Evolutionary conservation across 2,113 vertebrate genomes (phyloP).

Genomic region (Oreotrochilus melanogaster): DNA sequence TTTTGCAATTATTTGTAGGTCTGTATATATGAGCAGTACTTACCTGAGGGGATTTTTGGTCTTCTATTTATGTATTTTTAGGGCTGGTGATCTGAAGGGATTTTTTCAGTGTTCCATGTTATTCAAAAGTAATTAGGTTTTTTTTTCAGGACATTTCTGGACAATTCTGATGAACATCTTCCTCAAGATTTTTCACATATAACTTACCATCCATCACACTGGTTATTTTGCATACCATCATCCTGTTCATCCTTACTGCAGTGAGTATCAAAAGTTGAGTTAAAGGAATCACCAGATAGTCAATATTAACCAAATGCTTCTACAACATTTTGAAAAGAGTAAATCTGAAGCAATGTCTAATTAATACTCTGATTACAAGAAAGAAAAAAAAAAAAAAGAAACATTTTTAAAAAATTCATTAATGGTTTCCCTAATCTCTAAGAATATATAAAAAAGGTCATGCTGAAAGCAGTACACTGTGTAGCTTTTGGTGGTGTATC

Average conservation of each 20-base stretch:
- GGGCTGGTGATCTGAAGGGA: neutral
- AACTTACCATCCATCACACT: slow-evolving; percentile 72
- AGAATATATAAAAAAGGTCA: neutral
- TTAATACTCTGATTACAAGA: neutral
- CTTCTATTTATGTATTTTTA: neutral
- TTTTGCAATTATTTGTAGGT: neutral
- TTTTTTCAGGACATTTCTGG: slow-evolving; percentile 80
- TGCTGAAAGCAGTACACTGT: neutral
- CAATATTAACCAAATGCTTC: neutral
- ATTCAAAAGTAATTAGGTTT: neutral
- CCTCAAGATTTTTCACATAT: slow-evolving; percentile 48
- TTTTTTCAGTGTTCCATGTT: neutral
- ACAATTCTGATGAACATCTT: slow-evolving; percentile 50
- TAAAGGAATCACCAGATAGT: neutral
- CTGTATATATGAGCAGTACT: neutral
- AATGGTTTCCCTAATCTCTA: neutral
- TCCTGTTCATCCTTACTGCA: slow-evolving; percentile 72
- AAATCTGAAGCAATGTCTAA: neutral
- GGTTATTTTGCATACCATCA: slow-evolving; percentile 85
- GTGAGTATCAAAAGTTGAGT: slow-evolving; percentile 66
- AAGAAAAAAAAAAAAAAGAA: neutral
- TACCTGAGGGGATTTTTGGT: neutral
- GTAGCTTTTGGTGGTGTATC: neutral
- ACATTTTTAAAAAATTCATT: neutral
- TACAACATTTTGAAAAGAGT: neutral